Conservation (phyloP, 92 coral and sea anemone species). For the Scolanthus callimorphus region DNA sequence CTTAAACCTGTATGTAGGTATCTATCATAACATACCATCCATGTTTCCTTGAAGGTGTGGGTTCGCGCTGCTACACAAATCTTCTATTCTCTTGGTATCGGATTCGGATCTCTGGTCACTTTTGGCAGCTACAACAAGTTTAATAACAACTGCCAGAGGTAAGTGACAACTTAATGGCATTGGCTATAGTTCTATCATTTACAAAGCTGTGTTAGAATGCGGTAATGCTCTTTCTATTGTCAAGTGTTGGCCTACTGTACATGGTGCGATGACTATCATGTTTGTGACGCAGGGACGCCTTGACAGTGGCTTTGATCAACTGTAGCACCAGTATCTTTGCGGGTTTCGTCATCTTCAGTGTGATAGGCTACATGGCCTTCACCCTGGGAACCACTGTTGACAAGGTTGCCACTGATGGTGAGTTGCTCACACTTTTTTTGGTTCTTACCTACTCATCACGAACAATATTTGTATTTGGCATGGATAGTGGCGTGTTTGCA, state of each 20-base stretch:
- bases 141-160: conserved; percentile 77
- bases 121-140: conserved; percentile 92
- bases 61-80: conserved; percentile 96
- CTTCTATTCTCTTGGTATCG: conserved; percentile 87
- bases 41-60: conserved; percentile 54
- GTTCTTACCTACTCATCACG: too few relatives aligned
- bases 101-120: conserved; percentile 83
- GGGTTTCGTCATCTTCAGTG: conserved; percentile 98
- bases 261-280: too few relatives aligned
- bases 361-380: conserved; percentile 89
- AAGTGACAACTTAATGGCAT: neutral
- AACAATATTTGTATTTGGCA: neutral
- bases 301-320: conserved; percentile 72
- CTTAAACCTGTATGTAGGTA: too few relatives aligned
- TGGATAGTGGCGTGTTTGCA: neutral
- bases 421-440: conserved; percentile 4
- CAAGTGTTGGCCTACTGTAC: too few relatives aligned
- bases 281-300: conserved; percentile 68
- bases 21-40: neutral
- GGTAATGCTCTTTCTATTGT: too few relatives aligned
- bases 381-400: conserved; percentile 55
- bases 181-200: neutral
- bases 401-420: conserved; percentile 82
- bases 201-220: too few relatives aligned
- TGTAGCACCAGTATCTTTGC: conserved; percentile 98